Evolutionary conservation across 1,140 invertebrate genomes (phyloP), one percentile per base, ranked within the genome.

Genomic region (Antheraea pernyi): DNA sequence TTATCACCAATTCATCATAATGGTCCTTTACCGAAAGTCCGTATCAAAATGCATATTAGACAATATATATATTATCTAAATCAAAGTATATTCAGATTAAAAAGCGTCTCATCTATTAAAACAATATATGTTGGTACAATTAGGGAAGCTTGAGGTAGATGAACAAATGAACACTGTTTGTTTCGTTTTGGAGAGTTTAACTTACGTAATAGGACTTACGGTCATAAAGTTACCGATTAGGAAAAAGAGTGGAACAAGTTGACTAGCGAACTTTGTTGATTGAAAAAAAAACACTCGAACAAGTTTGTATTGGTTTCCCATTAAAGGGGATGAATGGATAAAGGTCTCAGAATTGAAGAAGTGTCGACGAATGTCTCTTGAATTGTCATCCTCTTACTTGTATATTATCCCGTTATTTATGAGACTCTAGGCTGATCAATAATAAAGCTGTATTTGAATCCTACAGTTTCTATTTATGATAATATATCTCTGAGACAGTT

Each of bases 241-340:
- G 62, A 53, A 61, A 59, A 39, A 65, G 68, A 73, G 67, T 66
- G 58, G 10, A 64, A 58, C 61, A 46, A 64, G 60, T 30, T 36
- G 46, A 42, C 48, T 9, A 67, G 18, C 36, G 19, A 73, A 73
- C 46, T 70, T 73, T 67, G 19, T 59, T 70, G 72, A 70, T 70
- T 73, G 72, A 65, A 70, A 65, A 69, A n/a, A 42, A 42, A 65
- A 73, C 68, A 70, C 65, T 68, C 67, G 63, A 73, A 59, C 60
- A 65, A 73, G 58, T 73, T 73, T 69, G n/a, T 73, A 67, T 73
- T 67, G 67, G 64, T 73, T 69, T 67, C 65, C 42, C 71, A 67
- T 67, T 69, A 69, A 59, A 59, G 67, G 58, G 16, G 63, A 10
- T 61, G 11, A 61, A 13, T 2, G 46, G 46, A 53, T 53, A 53